phyloP scores from a whole-genome alignment of 2,113 vertebrate genomes.

The Cololabis saira region DNA sequence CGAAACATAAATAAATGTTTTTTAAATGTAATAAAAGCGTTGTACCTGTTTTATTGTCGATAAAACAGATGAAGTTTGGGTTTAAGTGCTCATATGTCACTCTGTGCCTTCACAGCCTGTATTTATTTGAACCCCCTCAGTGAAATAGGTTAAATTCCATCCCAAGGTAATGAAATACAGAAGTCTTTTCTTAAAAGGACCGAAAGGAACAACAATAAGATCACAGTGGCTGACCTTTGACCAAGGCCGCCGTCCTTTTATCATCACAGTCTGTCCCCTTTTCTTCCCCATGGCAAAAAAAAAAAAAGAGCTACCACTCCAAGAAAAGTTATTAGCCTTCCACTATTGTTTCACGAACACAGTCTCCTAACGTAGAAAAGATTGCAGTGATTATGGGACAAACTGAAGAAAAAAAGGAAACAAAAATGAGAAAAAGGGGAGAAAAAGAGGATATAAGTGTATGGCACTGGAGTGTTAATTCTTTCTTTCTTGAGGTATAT shows the following conservation, averaged over 20 bases:
- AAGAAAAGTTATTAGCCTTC: conserved; percentile 80
- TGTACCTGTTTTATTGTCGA: too few species aligned
- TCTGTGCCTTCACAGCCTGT: conserved; percentile 40
- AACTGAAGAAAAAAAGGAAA: conserved; percentile 49
- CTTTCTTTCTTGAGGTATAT: conserved; percentile 79
- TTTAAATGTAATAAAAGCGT: too few species aligned
- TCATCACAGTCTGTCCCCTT: conserved; percentile 80
- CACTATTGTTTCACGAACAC: conserved; percentile 84
- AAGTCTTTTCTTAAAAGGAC: conserved; percentile 80
- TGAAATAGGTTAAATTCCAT: conserved; percentile 76
- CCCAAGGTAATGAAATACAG: conserved; percentile 84
- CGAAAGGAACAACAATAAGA: conserved; percentile 82
- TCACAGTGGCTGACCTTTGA: conserved; percentile 86
- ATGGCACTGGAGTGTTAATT: conserved; percentile 82
- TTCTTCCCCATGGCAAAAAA: conserved; percentile 76
- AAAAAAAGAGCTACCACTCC: conserved; percentile 80
- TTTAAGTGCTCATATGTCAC: too few species aligned
- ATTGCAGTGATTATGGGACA: conserved; percentile 85
- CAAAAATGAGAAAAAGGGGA: conserved; percentile 50
- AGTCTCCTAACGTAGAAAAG: conserved; percentile 80
- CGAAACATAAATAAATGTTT: too few species aligned
- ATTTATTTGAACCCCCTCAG: conserved; percentile 41
- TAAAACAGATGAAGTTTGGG: too few species aligned
- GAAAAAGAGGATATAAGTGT: conserved; percentile 65
- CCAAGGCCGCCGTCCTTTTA: conserved; percentile 83